Conservation (phyloP, 2,888 invertebrate species). For the Phaedon cochleariae region DNA sequence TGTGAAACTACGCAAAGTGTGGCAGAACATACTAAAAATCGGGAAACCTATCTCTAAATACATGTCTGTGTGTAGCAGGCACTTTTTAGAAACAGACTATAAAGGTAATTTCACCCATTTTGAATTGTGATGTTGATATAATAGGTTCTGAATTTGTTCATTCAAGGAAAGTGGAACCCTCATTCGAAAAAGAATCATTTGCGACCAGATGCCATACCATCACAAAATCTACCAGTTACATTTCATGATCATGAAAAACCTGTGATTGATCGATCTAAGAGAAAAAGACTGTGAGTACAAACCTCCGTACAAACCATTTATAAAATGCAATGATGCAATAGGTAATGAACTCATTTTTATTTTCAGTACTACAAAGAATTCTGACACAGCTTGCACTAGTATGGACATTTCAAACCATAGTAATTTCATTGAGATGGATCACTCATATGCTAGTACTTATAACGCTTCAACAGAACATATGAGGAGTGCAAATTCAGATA, state of each 20-base stretch:
- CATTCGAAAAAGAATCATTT: conserved; percentile 10
- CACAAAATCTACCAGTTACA: conserved; percentile 15
- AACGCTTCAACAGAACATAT: background rate
- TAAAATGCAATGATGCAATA: background rate
- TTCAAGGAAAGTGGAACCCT: conserved; percentile 15
- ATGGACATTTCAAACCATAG: background rate
- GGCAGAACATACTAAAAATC: conserved; percentile 15
- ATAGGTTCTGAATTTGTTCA: background rate
- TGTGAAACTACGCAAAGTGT: conserved; percentile 9
- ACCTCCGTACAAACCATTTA: conserved; percentile 2
- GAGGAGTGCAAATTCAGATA: background rate
- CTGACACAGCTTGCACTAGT: conserved; percentile 2
- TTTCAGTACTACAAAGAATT: conserved; percentile 15
- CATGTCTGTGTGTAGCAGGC: conserved; percentile 20
- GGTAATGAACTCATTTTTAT: background rate
- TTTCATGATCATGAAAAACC: conserved; percentile 5
- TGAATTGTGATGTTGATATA: conserved; percentile 9
- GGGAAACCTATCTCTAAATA: conserved; percentile 16
- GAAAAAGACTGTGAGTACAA: conserved; percentile 16
- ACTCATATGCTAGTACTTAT: background rate
- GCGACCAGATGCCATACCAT: conserved; percentile 14
- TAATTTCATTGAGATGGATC: background rate
- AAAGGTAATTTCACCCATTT: conserved; percentile 21
- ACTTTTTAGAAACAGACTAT: conserved; percentile 14
- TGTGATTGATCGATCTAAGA: conserved; percentile 11